These are phyloP conservation scores for Hirtodrosophila duncani DNA, from an alignment of 2,888 invertebrate genomes.

Conservation along the genomic window DNA sequence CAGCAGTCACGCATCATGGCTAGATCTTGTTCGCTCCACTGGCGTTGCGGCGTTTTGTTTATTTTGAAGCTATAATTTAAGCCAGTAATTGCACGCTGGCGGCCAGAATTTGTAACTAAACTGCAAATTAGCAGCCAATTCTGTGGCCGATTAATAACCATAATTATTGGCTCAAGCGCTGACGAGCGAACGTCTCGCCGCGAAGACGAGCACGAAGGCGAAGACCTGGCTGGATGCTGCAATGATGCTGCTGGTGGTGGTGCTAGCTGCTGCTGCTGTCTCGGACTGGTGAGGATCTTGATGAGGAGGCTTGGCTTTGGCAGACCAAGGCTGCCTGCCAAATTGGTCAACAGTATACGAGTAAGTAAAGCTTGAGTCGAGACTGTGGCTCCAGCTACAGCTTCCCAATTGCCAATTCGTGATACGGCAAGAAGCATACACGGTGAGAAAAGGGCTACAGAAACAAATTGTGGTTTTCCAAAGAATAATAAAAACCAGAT, in stretches of 20 bases:
- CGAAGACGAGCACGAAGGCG: slow-evolving; percentile 7
- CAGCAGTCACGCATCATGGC: neutral
- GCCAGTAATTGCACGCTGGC: slow-evolving; percentile 81
- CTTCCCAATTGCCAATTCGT: slow-evolving; percentile 73
- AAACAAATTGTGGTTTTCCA: neutral
- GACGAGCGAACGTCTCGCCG: slow-evolving; percentile 61
- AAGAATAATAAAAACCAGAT: too few relatives aligned
- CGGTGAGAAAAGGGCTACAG: neutral
- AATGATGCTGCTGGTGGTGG: slow-evolving; percentile 16
- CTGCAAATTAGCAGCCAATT: slow-evolving; percentile 83
- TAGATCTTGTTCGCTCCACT: slow-evolving; percentile 13
- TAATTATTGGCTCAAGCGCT: slow-evolving; percentile 78
- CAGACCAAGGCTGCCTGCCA: slow-evolving; percentile 18
- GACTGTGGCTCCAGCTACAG: slow-evolving; percentile 10
- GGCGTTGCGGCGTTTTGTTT: slow-evolving; percentile 78
- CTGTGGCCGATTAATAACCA: slow-evolving; percentile 81
- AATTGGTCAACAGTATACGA: slow-evolving; percentile 24
- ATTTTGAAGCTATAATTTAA: slow-evolving; percentile 79
- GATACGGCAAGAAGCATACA: slow-evolving; percentile 48
- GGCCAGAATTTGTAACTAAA: slow-evolving; percentile 83
- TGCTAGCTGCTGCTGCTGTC: slow-evolving; percentile 4
- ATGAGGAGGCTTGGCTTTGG: slow-evolving; percentile 34
- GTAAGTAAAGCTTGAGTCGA: neutral
- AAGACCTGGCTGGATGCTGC: slow-evolving; percentile 38
- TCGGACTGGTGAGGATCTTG: slow-evolving; percentile 52